Evolutionary conservation across 2,888 invertebrate species (phyloP).

Genomic region (Perizoma flavofasciatum): DNA sequence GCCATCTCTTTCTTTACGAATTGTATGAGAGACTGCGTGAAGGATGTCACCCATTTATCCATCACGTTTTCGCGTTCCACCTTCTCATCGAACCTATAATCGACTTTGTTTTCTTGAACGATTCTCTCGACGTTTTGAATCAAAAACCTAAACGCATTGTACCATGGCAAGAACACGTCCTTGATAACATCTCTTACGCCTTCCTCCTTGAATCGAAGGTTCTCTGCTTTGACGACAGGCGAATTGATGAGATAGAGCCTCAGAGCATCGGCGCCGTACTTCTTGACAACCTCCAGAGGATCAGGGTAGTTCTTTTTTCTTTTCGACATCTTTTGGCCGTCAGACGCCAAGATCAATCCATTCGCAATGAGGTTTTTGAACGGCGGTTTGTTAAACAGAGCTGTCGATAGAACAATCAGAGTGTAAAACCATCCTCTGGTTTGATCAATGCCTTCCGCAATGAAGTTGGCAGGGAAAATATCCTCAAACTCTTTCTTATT

Average conservation of each 20-base stretch:
- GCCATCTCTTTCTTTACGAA: constrained; percentile 97
- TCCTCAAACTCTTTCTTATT: constrained; percentile 93
- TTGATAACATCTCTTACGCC: constrained; percentile 98
- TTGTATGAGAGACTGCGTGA: constrained; percentile 95
- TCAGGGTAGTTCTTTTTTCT: constrained; percentile 99
- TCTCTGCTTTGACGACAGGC: constrained; percentile 98
- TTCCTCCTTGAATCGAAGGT: constrained; percentile 97
- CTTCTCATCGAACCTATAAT: constrained; percentile 83
- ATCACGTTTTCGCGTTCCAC: constrained; percentile 89
- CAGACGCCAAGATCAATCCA: constrained; percentile 97
- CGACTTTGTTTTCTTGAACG: constrained; percentile 86
- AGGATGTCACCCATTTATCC: constrained; percentile 99
- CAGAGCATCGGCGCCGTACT: constrained; percentile 98
- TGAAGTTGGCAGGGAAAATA: constrained; percentile 98
- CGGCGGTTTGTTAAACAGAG: constrained; percentile 97
- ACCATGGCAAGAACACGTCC: constrained; percentile 99
- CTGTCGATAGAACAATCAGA: constrained; percentile 97
- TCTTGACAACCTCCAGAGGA: constrained; percentile 94
- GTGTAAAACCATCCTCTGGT: constrained; percentile 99
- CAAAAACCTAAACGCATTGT: constrained; percentile 95
- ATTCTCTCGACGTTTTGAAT: constrained; percentile 96
- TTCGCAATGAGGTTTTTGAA: constrained; percentile 99
- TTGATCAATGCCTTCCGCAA: constrained; percentile 99
- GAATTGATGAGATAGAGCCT: constrained; percentile 98
- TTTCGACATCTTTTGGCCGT: constrained; percentile 99